Percentiles rank a stretch among this genome's conserved stretches.
Conservation (phyloP, 1,140 invertebrate genomes). For the Trichonephila clavata region DNA sequence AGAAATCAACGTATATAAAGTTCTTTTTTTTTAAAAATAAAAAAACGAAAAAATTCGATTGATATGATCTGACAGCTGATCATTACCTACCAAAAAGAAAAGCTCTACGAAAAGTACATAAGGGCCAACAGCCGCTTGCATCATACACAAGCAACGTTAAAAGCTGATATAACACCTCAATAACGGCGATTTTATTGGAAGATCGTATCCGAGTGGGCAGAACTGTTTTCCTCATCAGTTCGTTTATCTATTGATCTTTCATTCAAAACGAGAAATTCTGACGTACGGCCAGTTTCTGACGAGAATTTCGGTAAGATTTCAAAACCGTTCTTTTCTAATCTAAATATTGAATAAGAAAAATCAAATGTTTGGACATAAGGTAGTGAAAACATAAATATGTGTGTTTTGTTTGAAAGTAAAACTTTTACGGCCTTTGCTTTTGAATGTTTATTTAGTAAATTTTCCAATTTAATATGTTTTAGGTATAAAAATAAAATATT, state of each 20-base stretch:
- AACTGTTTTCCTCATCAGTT: background rate
- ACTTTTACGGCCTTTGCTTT: too few species aligned
- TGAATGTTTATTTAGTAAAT: too few species aligned
- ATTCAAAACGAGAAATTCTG: background rate
- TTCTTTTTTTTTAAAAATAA: background rate
- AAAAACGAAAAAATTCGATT: background rate
- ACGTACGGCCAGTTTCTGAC: background rate
- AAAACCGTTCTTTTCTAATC: background rate
- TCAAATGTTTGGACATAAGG: too few species aligned
- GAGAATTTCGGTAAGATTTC: slow-evolving; percentile 11
- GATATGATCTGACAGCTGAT: slow-evolving; percentile 3
- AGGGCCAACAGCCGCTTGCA: background rate
- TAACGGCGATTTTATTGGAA: background rate
- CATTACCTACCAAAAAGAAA: slow-evolving; percentile 11
- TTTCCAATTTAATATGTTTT: too few species aligned
- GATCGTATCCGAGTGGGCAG: background rate
- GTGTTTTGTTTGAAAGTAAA: too few species aligned
- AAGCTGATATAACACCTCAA: slow-evolving; percentile 27
- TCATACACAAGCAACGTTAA: background rate
- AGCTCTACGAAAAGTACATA: background rate
- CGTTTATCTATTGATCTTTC: background rate
- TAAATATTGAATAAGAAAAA: too few species aligned
- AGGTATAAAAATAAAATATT: too few species aligned
- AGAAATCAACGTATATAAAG: background rate
- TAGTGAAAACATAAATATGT: too few species aligned